Percentiles rank a stretch among this genome's conserved stretches.
These are phyloP conservation scores for Ormyrus thymus DNA, from an alignment of 2,888 invertebrate genomes.

Conservation along the genomic window DNA sequence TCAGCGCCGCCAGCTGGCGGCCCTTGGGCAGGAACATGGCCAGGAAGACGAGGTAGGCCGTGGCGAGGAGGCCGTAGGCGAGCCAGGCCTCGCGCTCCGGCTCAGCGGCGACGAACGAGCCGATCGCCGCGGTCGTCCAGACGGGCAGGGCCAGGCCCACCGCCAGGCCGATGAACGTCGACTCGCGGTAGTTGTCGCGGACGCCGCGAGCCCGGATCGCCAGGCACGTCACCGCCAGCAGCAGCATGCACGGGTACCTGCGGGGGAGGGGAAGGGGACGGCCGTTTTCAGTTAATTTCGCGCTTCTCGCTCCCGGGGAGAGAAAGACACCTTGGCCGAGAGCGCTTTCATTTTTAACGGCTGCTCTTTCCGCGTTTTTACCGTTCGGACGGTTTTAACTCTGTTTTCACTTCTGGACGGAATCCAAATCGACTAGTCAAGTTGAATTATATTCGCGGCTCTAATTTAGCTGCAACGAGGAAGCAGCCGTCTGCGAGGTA, in stretches of 20 bases:
- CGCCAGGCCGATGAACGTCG: slow-evolving; percentile 92
- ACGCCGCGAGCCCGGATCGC: slow-evolving; percentile 91
- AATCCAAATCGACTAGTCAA: too few relatives aligned
- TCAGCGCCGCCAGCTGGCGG: slow-evolving; percentile 92
- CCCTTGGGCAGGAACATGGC: slow-evolving; percentile 97
- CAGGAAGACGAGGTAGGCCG: slow-evolving; percentile 89
- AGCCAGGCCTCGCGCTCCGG: slow-evolving; percentile 90
- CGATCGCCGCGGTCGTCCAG: slow-evolving; percentile 89
- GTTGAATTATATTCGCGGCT: too few relatives aligned
- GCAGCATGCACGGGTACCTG: slow-evolving; percentile 86
- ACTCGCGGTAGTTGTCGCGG: slow-evolving; percentile 94
- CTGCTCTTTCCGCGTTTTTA: too few relatives aligned
- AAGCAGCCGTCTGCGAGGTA: too few relatives aligned
- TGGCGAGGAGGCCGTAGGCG: slow-evolving; percentile 91
- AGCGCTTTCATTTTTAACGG: too few relatives aligned
- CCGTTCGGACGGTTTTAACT: too few relatives aligned
- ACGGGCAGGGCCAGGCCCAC: slow-evolving; percentile 91
- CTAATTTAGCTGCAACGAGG: too few relatives aligned
- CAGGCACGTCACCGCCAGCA: slow-evolving; percentile 88
- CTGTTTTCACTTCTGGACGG: too few relatives aligned
- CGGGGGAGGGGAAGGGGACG: too few relatives aligned
- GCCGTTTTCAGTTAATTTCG: too few relatives aligned
- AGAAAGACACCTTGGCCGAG: too few relatives aligned
- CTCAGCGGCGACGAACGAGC: slow-evolving; percentile 77
- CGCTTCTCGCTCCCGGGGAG: too few relatives aligned